These are phyloP conservation scores for Taxidea taxus DNA, from an alignment of 2,113 vertebrate species.

Conservation along the genomic window DNA sequence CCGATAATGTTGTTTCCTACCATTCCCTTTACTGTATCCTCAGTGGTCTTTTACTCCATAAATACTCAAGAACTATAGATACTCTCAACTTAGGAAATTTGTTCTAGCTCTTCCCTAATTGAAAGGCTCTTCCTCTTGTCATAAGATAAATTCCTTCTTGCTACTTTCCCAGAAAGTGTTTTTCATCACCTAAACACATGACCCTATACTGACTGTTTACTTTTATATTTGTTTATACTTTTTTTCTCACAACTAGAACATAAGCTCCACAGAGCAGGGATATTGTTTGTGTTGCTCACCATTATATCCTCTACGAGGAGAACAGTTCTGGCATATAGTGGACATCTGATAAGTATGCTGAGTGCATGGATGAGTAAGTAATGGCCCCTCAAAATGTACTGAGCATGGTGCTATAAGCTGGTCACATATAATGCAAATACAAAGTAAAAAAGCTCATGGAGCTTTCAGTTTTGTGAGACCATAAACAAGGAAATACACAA, in stretches of 20 bases:
- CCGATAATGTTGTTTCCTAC: background rate
- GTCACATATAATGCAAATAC: background rate
- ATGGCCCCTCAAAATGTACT: background rate
- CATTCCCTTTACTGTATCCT: background rate
- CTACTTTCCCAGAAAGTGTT: background rate
- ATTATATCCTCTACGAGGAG: background rate
- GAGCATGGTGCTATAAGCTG: background rate
- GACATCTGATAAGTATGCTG: background rate
- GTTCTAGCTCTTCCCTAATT: background rate
- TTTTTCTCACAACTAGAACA: background rate
- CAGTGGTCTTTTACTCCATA: background rate
- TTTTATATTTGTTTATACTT: constrained; percentile 1
- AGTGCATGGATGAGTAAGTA: background rate
- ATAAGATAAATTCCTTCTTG: background rate
- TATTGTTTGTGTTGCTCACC: background rate
- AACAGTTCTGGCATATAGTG: background rate
- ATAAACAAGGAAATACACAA: background rate
- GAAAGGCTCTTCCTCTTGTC: background rate
- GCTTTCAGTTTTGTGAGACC: background rate
- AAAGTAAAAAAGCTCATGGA: background rate
- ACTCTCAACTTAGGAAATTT: background rate
- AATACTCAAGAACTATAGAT: background rate
- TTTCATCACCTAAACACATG: background rate
- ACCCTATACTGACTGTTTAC: background rate
- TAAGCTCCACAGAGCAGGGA: background rate